These are phyloP conservation scores for Ommatoiulus sabulosus DNA, from an alignment of 2,888 invertebrate genomes.

Conservation along the genomic window DNA sequence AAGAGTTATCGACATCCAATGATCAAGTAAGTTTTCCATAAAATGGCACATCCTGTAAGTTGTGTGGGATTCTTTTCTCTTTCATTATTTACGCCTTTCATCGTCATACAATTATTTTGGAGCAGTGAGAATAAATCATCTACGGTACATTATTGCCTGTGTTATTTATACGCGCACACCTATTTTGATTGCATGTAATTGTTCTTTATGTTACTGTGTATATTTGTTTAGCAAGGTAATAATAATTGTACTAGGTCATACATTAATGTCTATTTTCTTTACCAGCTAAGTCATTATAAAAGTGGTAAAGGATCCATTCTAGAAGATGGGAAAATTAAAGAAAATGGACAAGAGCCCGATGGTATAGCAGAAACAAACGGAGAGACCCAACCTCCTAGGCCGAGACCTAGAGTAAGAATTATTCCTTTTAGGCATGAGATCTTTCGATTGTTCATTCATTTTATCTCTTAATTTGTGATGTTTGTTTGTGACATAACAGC, in stretches of 20 bases:
- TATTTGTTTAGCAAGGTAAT: too few species aligned
- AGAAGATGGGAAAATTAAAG: constrained; percentile 55
- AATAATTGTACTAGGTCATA: too few species aligned
- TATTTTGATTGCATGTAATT: neutral
- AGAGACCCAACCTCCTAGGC: constrained; percentile 62
- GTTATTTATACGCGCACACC: too few species aligned
- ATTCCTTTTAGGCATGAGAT: neutral
- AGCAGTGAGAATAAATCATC: constrained; percentile 60
- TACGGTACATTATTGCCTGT: neutral
- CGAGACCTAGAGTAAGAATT: constrained; percentile 7
- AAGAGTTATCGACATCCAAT: constrained; percentile 94
- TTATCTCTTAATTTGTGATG: neutral
- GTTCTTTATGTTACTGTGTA: neutral
- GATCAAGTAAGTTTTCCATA: constrained; percentile 80
- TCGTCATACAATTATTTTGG: too few species aligned
- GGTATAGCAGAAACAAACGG: constrained; percentile 81
- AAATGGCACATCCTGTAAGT: too few species aligned
- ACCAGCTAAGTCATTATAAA: constrained; percentile 49
- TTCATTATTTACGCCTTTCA: too few species aligned
- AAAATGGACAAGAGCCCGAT: constrained; percentile 71
- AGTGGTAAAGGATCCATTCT: constrained; percentile 16
- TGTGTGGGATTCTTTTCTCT: too few species aligned
- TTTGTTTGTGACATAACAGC: constrained; percentile 61
- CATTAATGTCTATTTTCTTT: neutral
- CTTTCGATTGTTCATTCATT: neutral